Base-by-base conservation (phyloP, 2,888 invertebrate species). In the Electrophaes corylata region DNA sequence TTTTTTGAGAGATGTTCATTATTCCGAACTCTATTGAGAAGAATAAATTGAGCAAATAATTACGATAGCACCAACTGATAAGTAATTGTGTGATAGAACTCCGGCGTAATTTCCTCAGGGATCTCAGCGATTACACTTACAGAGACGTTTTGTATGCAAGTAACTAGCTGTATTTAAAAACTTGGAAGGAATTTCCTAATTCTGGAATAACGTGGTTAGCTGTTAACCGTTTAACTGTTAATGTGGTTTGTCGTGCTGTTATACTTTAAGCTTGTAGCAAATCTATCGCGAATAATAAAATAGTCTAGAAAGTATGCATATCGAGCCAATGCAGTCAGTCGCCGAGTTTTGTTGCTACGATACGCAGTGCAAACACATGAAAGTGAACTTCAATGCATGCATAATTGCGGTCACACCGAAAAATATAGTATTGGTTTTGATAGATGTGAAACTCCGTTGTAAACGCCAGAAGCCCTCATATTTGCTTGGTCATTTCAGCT, bases 281-380 rank as follows among this genome's bases (percentile, higher is more conserved):
- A 29, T 5, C 20, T 20, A 5, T 20, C 20, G 20, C 20, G 20
- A 20, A 20, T 20, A 20, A 20, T 10, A 29, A 1, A 4, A 29
- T 29, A 29, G 26, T 20, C 20, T 20, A 5, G 26, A 29, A 2
- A 4, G 4, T 16, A 3, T 16, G 16, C 10, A 8, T 39, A 47
- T 29, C 11, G 48, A 44, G 12, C 20, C 39, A 52, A 48, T 39
- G 57, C 52, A 39, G 52, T 5, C 23, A 33, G 10, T 26, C 4
- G 0, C 23, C 19, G 5, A n/a, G 31, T 19, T 11, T 8, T 26
- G 57, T 58, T 58, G 57, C 57, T 12, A 58, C 6, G 57, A 44
- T 43, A 58, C 52, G 18, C 23, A 43, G 11, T 26, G 48, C 48
- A 44, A 58, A 58, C 57, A 58, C 23, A 39, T 37, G 4, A n/a